These are phyloP conservation scores for Centrocercus urophasianus DNA, from an alignment of 2,113 vertebrate species.

Conservation along the genomic window DNA sequence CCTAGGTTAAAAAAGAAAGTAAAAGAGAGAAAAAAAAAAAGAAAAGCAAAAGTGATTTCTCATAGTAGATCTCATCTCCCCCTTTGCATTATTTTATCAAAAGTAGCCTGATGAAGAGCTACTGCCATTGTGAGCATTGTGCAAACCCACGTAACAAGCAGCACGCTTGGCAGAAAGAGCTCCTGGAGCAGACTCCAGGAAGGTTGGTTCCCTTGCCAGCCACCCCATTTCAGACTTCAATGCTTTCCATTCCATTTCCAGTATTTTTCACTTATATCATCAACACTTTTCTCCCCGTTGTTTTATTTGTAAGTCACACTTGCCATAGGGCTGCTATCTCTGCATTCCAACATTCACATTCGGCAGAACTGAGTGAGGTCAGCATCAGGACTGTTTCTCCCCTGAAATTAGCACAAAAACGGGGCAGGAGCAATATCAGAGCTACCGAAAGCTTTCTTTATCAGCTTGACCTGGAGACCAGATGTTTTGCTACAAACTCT, in stretches of 20 bases:
- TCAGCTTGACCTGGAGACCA: background rate
- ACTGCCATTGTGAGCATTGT: background rate
- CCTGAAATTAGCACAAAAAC: background rate
- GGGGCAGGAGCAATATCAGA: conserved; percentile 3
- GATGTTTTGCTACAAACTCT: conserved; percentile 29
- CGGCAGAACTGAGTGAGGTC: background rate
- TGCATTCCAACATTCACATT: background rate
- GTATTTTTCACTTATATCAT: background rate
- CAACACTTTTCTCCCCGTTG: background rate
- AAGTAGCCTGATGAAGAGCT: background rate
- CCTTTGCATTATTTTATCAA: background rate
- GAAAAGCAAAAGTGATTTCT: background rate
- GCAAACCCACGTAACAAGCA: background rate
- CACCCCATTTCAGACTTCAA: background rate
- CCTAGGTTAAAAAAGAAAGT: background rate
- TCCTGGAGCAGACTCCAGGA: background rate
- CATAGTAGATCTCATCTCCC: background rate
- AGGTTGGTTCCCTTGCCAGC: background rate
- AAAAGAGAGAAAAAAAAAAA: no score
- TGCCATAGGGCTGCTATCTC: background rate
- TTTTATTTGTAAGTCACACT: background rate
- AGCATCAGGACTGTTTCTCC: background rate
- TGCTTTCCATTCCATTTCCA: background rate
- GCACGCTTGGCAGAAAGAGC: background rate
- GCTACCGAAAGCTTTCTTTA: background rate